Conservation (phyloP, 2,888 invertebrate species). For the Nomada ferruginata region DNA sequence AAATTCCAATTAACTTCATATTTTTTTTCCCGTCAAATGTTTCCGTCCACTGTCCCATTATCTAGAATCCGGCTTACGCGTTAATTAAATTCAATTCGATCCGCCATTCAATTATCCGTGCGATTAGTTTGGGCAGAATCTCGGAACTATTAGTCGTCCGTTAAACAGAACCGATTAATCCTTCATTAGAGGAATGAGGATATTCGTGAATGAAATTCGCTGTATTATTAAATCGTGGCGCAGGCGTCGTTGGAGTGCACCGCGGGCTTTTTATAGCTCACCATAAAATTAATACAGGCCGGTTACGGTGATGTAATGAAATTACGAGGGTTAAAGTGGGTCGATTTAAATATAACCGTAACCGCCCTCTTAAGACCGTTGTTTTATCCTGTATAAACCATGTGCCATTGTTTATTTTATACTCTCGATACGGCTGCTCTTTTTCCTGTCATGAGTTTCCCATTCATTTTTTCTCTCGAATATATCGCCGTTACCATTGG, state of each 20-base stretch:
- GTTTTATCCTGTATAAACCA: background rate
- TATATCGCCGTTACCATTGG: too few species aligned
- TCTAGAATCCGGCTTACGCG: slow-evolving; percentile 4
- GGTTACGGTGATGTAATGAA: slow-evolving; percentile 45
- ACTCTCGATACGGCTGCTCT: background rate
- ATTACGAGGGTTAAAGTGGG: slow-evolving; percentile 55
- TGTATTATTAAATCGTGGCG: slow-evolving; percentile 23
- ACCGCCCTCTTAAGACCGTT: background rate
- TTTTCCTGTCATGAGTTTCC: background rate
- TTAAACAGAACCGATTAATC: slow-evolving; percentile 37
- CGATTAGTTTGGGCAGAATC: slow-evolving; percentile 19
- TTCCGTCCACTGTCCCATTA: slow-evolving; percentile 8
- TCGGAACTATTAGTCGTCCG: slow-evolving; percentile 14
- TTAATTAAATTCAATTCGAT: slow-evolving; percentile 21
- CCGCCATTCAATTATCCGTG: slow-evolving; percentile 27
- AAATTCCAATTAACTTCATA: background rate
- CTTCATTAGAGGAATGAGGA: slow-evolving; percentile 2
- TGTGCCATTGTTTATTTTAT: slow-evolving; percentile 1
- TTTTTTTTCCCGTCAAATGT: background rate
- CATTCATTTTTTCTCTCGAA: too few species aligned
- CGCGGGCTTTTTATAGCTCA: slow-evolving; percentile 18
- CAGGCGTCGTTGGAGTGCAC: background rate
- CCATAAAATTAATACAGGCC: slow-evolving; percentile 31
- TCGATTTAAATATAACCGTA: slow-evolving; percentile 57
- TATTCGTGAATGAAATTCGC: slow-evolving; percentile 12